phyloP scores from a whole-genome alignment of 2,888 invertebrate genomes.

The Margaritifera margaritifera region DNA sequence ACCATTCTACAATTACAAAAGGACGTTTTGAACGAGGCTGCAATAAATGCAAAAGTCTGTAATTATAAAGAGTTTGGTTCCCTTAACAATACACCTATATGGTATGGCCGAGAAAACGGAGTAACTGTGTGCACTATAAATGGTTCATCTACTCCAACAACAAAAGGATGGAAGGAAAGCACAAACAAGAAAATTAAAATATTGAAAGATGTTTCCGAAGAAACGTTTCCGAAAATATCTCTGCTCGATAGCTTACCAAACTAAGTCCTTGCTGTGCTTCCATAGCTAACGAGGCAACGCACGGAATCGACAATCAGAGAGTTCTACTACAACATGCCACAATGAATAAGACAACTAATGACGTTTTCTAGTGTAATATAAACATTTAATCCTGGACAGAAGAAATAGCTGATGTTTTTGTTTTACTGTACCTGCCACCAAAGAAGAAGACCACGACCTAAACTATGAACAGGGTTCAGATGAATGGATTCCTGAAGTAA shows the following conservation, averaged over 20 bases:
- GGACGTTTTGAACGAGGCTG: conserved; percentile 6
- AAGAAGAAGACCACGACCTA: no score
- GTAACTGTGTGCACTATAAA: background rate
- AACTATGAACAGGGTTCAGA: no score
- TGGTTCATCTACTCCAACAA: background rate
- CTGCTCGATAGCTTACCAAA: no score
- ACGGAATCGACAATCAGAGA: no score
- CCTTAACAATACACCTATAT: background rate
- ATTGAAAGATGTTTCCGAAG: background rate
- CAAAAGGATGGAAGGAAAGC: background rate
- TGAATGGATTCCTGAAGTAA: background rate
- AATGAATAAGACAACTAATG: no score
- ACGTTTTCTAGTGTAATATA: no score
- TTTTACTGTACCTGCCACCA: no score
- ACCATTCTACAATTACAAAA: conserved; percentile 1
- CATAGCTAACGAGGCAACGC: background rate
- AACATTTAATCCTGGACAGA: no score
- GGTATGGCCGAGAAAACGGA: background rate
- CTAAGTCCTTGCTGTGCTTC: background rate
- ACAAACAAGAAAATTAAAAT: background rate
- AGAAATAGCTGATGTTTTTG: no score
- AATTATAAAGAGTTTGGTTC: background rate
- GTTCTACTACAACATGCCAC: no score
- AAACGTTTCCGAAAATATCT: background rate
- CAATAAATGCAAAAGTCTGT: background rate